Evolutionary conservation across 2,113 vertebrate genomes (phyloP).

Genomic region (Neoarius graeffei): DNA sequence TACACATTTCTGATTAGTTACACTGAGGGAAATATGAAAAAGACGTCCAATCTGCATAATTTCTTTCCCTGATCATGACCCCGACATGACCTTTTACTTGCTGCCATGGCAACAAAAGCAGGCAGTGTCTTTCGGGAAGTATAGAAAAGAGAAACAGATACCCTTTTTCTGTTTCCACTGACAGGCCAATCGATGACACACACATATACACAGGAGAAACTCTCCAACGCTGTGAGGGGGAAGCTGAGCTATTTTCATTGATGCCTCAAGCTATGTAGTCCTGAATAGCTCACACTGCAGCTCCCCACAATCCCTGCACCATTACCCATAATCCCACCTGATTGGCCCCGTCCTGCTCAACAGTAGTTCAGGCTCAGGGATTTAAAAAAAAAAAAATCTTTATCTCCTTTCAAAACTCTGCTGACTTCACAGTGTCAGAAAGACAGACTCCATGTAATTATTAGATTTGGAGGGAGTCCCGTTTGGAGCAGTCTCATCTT

Average conservation of each 20-base stretch:
- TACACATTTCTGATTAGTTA: not conserved
- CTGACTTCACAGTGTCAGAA: conserved; percentile 2
- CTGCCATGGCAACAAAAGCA: not conserved
- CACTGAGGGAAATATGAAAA: not conserved
- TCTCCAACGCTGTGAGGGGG: conserved; percentile 36
- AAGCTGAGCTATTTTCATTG: conserved; percentile 51
- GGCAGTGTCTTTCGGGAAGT: not conserved
- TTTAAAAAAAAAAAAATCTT: not conserved
- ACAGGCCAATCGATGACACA: conserved; percentile 45
- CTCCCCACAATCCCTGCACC: conserved; percentile 37
- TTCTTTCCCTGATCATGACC: not conserved
- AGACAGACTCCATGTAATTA: not conserved
- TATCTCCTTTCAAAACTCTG: conserved; percentile 29
- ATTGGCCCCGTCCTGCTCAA: conserved; percentile 34
- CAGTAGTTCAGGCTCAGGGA: conserved; percentile 29
- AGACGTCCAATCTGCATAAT: not conserved
- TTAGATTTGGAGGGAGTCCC: conserved; percentile 21
- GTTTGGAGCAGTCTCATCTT: conserved; percentile 14
- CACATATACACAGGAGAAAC: conserved; percentile 21
- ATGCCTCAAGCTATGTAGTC: conserved; percentile 47
- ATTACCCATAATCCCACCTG: conserved; percentile 49
- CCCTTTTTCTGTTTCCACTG: conserved; percentile 35
- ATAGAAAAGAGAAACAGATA: conserved; percentile 4
- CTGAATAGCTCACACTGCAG: conserved; percentile 48
- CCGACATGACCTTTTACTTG: conserved; percentile 13